Evolutionary conservation across 2,797 vertebrate genomes (phyloP).

Genomic region (Nyctibius grandis): DNA sequence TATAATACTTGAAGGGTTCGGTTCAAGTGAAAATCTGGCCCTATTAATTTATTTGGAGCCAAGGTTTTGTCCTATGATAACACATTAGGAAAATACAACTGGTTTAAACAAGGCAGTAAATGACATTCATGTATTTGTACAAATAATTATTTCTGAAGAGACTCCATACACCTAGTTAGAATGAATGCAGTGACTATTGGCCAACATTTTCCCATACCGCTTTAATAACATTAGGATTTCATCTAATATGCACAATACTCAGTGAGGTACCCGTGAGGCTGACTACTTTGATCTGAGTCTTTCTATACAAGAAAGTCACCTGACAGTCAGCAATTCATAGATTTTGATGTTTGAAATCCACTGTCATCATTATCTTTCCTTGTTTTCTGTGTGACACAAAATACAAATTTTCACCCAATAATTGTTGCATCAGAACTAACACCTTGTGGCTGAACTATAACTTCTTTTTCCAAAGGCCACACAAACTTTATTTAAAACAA

Average conservation of each 20-base stretch:
- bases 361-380: background rate
- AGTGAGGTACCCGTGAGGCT: background rate
- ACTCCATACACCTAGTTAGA: background rate
- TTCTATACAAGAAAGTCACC: background rate
- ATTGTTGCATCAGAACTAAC: background rate
- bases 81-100: background rate
- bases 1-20: background rate
- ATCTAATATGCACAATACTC: background rate
- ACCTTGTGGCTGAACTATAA: background rate
- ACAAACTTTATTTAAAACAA: background rate
- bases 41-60: background rate
- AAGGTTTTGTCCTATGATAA: background rate
- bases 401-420: background rate
- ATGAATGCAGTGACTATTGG: background rate
- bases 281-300: background rate
- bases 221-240: background rate
- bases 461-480: background rate
- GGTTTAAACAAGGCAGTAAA: background rate
- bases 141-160: background rate
- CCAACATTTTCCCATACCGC: background rate
- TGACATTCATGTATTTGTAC: background rate
- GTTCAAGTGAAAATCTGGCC: background rate
- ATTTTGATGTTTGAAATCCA: background rate
- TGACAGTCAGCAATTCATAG: background rate
- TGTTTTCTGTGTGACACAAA: background rate